Evolutionary conservation across 2,888 invertebrate species (phyloP).

Genomic region (Eupithecia inturbata): DNA sequence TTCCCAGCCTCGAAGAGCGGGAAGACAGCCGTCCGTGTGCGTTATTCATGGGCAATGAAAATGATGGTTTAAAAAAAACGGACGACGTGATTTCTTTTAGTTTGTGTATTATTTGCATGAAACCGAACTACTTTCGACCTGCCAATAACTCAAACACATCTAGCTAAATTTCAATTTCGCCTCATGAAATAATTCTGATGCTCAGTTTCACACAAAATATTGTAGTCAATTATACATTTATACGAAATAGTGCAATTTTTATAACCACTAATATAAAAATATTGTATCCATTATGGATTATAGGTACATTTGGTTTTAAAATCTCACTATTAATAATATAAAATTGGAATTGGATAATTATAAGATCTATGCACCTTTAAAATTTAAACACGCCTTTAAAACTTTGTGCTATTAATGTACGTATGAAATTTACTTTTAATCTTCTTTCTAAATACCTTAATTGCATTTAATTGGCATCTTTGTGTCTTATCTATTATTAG

Average conservation of each 20-base stretch:
- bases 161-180: not conserved
- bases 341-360: constrained; percentile 31
- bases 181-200: not conserved
- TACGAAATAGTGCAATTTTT: constrained; percentile 32
- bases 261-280: constrained; percentile 13
- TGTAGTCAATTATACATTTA: constrained; percentile 25
- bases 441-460: constrained; percentile 13
- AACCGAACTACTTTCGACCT: not conserved
- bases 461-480: constrained; percentile 23
- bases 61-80: not conserved
- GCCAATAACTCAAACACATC: not conserved
- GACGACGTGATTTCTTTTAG: not conserved
- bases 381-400: constrained; percentile 32
- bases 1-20: not conserved
- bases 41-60: not conserved
- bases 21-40: not conserved
- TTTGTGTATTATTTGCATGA: not conserved
- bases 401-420: constrained; percentile 9
- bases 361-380: constrained; percentile 36
- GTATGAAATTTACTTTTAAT: not conserved
- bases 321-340: not conserved
- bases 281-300: not conserved
- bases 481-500: not conserved
- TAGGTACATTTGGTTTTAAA: not conserved
- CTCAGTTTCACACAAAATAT: not conserved